Evolutionary conservation across 1,140 invertebrate genomes (phyloP), one percentile per base, ranked within the genome.

Genomic region (Homalodisca vitripennis): DNA sequence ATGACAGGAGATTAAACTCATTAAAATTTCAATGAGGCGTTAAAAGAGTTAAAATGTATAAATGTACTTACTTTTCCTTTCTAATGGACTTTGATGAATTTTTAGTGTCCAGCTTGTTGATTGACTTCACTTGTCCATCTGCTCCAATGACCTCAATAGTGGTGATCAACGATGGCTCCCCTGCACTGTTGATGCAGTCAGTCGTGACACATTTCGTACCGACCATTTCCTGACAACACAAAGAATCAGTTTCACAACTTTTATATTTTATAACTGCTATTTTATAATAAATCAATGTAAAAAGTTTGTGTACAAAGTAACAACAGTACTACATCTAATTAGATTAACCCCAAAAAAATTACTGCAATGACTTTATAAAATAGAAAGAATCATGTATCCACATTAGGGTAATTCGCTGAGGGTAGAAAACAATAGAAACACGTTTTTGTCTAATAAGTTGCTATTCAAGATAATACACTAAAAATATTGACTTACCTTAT

Each of bases 401-500:
- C n/a, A n/a, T n/a, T n/a, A n/a, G n/a, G n/a, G 30, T 32, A n/a
- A 14, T 22, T 24, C 17, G 27, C 26, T 32, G 20, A 63, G 51
- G 10, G 22, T 6, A 20, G 6, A n/a, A n/a, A n/a, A n/a, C n/a
- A n/a, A n/a, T n/a, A n/a, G n/a, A n/a, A n/a, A n/a, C n/a, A n/a
- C n/a, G n/a, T n/a, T n/a, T n/a, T n/a, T n/a, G n/a, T n/a, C n/a
- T n/a, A n/a, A n/a, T n/a, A n/a, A n/a, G n/a, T n/a, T n/a, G n/a
- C n/a, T n/a, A n/a, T n/a, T n/a, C n/a, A n/a, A n/a, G n/a, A n/a
- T n/a, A n/a, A n/a, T n/a, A n/a, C n/a, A n/a, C n/a, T n/a, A n/a
- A n/a, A n/a, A n/a, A n/a, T n/a, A n/a, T n/a, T n/a, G 22, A 31
- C 41, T 57, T 66, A 70, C 71, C 68, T 72, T 72, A 34, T 72